These are phyloP conservation scores for Mastacembelus armatus DNA, from an alignment of 2,797 vertebrate species.

Conservation along the genomic window DNA sequence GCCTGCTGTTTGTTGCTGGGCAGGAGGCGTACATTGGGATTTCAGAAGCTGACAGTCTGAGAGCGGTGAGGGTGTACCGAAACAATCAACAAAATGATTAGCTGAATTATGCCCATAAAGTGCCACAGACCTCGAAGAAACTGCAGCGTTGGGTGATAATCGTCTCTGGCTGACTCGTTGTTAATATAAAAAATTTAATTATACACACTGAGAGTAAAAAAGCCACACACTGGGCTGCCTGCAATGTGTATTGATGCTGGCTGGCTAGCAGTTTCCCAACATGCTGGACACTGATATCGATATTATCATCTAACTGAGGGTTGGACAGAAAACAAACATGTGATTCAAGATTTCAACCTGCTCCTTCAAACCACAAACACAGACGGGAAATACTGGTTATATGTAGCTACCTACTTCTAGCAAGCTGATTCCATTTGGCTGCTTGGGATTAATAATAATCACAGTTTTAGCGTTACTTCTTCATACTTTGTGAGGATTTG, in stretches of 20 bases:
- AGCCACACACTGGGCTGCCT: neutral
- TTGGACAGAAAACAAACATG: constrained; percentile 3
- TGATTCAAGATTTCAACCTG: constrained; percentile 5
- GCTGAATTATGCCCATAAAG: neutral
- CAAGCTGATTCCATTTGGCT: constrained; percentile 7
- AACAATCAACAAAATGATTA: neutral
- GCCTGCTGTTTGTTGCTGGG: neutral
- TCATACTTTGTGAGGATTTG: constrained; percentile 47
- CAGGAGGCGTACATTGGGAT: neutral
- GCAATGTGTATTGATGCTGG: constrained; percentile 25
- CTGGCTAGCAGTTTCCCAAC: neutral
- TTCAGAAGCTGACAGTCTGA: too few relatives aligned
- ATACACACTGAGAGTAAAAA: neutral
- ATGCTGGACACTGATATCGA: neutral
- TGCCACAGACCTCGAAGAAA: neutral
- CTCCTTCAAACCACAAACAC: constrained; percentile 40
- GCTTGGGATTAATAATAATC: constrained; percentile 29
- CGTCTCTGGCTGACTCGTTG: neutral
- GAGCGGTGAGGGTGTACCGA: too few relatives aligned
- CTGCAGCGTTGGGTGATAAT: neutral
- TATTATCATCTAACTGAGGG: neutral
- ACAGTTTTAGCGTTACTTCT: constrained; percentile 47
- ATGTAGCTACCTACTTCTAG: constrained; percentile 3
- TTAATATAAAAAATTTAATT: constrained; percentile 4
- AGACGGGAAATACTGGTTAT: constrained; percentile 9